A percentile compares a stretch with the other conserved stretches of the same genome.
Conservation (phyloP, 2,888 invertebrate species). For the Leucoma salicis region DNA sequence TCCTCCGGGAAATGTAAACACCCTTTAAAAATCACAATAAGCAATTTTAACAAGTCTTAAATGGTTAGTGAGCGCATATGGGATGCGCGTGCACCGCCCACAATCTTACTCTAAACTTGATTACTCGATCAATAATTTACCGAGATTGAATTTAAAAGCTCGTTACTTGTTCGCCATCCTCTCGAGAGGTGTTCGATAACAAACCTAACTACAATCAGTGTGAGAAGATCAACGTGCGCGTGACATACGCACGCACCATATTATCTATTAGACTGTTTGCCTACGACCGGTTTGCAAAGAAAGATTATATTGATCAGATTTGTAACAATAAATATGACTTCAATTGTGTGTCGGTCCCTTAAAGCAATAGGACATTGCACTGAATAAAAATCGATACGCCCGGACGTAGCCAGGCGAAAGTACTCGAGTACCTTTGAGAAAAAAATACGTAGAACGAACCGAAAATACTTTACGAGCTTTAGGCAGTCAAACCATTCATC, state of each 20-base stretch:
- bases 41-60: conserved; percentile 50
- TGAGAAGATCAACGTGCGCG: conserved; percentile 42
- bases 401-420: conserved; percentile 69
- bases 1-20: conserved; percentile 60
- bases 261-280: conserved; percentile 33
- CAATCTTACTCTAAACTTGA: conserved; percentile 76
- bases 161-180: conserved; percentile 66
- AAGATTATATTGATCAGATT: conserved; percentile 36
- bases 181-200: conserved; percentile 42
- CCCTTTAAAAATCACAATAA: conserved; percentile 35
- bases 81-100: conserved; percentile 71
- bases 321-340: conserved; percentile 44
- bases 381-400: conserved; percentile 63
- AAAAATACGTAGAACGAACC: conserved; percentile 64
- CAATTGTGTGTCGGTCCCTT: conserved; percentile 62
- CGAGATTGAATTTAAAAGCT: conserved; percentile 74
- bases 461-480: conserved; percentile 70
- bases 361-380: conserved; percentile 45
- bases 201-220: conserved; percentile 39
- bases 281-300: conserved; percentile 35
- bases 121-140: conserved; percentile 79
- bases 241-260: conserved; percentile 34
- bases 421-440: conserved; percentile 62
- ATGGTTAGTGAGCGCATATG: conserved; percentile 67
- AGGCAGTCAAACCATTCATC: conserved; percentile 76